Base-by-base conservation (phyloP, 2,113 vertebrate species). In the Onychostoma macrolepis region DNA sequence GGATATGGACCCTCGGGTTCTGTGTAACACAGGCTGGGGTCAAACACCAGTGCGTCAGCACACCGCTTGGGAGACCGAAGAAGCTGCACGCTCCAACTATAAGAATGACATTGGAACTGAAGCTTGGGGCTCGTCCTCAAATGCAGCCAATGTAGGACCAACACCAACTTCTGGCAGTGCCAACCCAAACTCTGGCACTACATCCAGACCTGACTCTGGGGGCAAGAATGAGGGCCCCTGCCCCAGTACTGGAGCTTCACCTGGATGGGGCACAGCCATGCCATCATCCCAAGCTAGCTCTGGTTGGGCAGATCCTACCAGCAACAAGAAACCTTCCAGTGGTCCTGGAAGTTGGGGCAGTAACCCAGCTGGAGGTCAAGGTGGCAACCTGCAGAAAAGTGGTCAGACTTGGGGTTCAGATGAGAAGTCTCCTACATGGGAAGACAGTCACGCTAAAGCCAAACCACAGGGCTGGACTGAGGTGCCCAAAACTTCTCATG, bases 21-120 rank as follows among this genome's bases (percentile, higher is more conserved):
- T 99, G 89, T 99, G 97, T 91, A 99, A 99, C 93, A 98, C 96
- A 13, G 98, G 98, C 53, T 99, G 98, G 98, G 98, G 98, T 92
- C 98, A 99, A 95, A 99, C 97, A 86, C 98, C 98, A 79, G 98
- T 99, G 78, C 97, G 96, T 91, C 98, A 99, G 90, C 98, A 99
- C 95, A 99, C 97, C 88, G 95, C 96, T 89, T 99, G 98, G 98
- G 97, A 99, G 92, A 98, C 97, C 92, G 96, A 97, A 92, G 96
- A 97, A 91, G 96, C 94, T 91, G 95, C 97, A 6, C 90, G 97
- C 92, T 92, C 95, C 61, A 97, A 97, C 91, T 92, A 93, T 28
- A 99, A 98, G 92, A 97, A 94, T 91, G 97, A 97, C 91, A 95
- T 91, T 89, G 96, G 96, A 91, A 95, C 96, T 78, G 97, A 98